phyloP scores from a whole-genome alignment of 2,797 vertebrate genomes.

The Semotilus atromaculatus region DNA sequence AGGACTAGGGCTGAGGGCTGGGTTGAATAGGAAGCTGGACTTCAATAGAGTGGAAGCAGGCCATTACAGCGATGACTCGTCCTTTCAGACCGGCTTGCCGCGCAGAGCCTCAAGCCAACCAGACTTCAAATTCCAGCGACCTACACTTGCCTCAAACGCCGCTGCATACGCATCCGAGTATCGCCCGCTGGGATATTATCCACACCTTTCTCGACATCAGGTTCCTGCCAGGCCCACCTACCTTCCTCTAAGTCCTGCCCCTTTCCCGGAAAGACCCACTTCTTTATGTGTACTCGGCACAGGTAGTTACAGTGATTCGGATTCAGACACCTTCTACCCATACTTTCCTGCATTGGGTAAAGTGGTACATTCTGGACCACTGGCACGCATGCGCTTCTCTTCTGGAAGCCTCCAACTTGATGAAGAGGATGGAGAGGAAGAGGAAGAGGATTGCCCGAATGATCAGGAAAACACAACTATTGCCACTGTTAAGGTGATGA shows the following conservation, averaged over 20 bases:
- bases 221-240: constrained; percentile 75
- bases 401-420: constrained; percentile 93
- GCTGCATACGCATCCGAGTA: constrained; percentile 84
- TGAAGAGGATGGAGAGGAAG: constrained; percentile 73
- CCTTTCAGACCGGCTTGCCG: constrained; percentile 79
- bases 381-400: constrained; percentile 86
- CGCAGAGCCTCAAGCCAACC: constrained; percentile 87
- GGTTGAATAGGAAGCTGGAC: constrained; percentile 63
- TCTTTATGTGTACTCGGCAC: constrained; percentile 72
- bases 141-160: constrained; percentile 73
- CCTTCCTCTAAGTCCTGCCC: constrained; percentile 76
- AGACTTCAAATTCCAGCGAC: constrained; percentile 84
- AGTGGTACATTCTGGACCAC: constrained; percentile 70
- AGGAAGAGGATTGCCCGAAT: constrained; percentile 36
- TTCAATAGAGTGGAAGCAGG: constrained; percentile 70
- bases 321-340: constrained; percentile 85
- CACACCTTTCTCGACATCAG: constrained; percentile 79
- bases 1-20: constrained; percentile 56
- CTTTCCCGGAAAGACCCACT: constrained; percentile 67
- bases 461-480: constrained; percentile 30
- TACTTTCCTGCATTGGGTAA: constrained; percentile 83
- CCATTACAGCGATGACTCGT: constrained; percentile 81
- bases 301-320: constrained; percentile 89
- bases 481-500: constrained; percentile 43
- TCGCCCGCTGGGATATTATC: constrained; percentile 88